These are phyloP conservation scores for Butorides virescens DNA, from an alignment of 2,113 vertebrate genomes.

Conservation along the genomic window DNA sequence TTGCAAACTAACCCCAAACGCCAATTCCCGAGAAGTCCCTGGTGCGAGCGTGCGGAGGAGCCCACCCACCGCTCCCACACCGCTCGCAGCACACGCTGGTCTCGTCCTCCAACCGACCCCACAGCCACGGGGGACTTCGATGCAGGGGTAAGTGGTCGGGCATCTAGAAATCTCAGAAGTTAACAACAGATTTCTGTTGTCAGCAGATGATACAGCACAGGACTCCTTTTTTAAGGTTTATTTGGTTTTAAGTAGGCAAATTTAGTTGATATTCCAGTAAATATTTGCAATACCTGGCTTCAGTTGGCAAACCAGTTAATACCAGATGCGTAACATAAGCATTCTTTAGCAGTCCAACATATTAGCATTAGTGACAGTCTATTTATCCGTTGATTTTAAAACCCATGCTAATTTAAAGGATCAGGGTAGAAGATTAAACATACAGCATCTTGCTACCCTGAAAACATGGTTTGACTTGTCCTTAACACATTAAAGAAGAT, in stretches of 20 bases:
- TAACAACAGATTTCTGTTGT: not conserved
- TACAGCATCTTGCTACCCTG: not conserved
- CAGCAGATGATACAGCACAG: not conserved
- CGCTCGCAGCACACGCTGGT: not conserved
- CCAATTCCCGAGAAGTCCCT: not conserved
- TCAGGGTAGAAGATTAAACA: not conserved
- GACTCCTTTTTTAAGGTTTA: slow-evolving; percentile 17
- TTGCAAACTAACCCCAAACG: not conserved
- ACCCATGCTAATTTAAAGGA: not conserved
- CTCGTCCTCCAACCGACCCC: not conserved
- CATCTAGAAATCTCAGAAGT: not conserved
- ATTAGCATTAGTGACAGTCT: not conserved
- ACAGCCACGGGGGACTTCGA: fast-evolving
- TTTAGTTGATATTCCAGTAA: slow-evolving; percentile 13
- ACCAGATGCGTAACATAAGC: not conserved
- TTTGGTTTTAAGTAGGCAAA: not conserved
- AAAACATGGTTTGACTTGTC: not conserved
- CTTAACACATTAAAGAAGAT: not conserved
- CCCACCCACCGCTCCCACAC: too few species aligned
- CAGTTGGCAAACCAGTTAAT: slow-evolving; percentile 10
- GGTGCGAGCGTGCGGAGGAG: not conserved
- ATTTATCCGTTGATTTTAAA: not conserved
- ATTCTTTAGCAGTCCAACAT: not conserved
- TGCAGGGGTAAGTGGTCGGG: not conserved
- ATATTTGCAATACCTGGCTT: not conserved